These are phyloP conservation scores for Diachrysia chrysitis DNA, from an alignment of 2,888 invertebrate species.

Conservation along the genomic window DNA sequence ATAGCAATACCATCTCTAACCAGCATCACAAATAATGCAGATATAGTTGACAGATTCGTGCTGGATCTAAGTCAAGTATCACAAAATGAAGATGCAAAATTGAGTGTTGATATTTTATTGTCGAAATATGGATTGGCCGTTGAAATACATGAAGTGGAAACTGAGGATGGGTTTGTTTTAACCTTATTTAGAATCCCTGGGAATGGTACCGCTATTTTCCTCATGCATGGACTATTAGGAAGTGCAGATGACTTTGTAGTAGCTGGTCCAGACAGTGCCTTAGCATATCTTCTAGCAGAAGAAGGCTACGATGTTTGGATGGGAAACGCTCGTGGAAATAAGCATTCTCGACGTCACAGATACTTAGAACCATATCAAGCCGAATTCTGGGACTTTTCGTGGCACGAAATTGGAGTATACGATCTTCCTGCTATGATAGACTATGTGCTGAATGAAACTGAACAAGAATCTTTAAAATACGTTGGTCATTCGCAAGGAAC, in stretches of 20 bases:
- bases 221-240: conserved; percentile 79
- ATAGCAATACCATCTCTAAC: background rate
- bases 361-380: conserved; percentile 72
- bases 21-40: conserved; percentile 15
- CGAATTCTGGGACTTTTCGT: conserved; percentile 92
- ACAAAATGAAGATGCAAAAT: conserved; percentile 68
- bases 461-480: conserved; percentile 89
- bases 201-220: conserved; percentile 69
- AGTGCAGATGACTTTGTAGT: conserved; percentile 79
- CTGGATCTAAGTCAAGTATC: conserved; percentile 15
- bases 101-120: conserved; percentile 66
- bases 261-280: conserved; percentile 70
- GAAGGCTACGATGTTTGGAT: conserved; percentile 94
- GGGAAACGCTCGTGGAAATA: conserved; percentile 93
- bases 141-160: conserved; percentile 68
- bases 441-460: conserved; percentile 88
- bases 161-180: conserved; percentile 75
- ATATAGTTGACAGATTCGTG: conserved; percentile 14
- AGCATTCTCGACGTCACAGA: conserved; percentile 89
- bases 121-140: conserved; percentile 71
- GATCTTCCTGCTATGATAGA: conserved; percentile 95
- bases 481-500: conserved; percentile 93
- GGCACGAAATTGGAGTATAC: conserved; percentile 93
- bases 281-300: conserved; percentile 87
- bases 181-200: conserved; percentile 72